Evolutionary conservation across 2,888 invertebrate species (phyloP).

Genomic region (Mantis religiosa): DNA sequence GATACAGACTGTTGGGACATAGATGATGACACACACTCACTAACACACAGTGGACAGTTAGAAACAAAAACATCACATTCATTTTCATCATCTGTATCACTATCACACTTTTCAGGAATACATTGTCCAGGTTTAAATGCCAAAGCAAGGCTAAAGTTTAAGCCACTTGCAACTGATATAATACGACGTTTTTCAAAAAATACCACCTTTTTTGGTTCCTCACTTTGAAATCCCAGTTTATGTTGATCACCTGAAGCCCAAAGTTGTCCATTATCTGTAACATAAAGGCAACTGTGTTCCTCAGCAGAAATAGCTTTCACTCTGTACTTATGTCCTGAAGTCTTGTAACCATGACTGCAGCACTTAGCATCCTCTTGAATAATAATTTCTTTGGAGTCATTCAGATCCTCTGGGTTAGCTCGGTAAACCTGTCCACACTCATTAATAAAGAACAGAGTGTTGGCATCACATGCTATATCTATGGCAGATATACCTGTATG

Average conservation of each 20-base stretch:
- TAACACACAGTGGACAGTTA: constrained; percentile 62
- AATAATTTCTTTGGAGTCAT: constrained; percentile 56
- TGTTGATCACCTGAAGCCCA: constrained; percentile 68
- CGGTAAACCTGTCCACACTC: constrained; percentile 58
- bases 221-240: constrained; percentile 57
- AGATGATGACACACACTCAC: constrained; percentile 54
- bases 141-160: constrained; percentile 70
- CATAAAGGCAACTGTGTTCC: constrained; percentile 59
- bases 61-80: constrained; percentile 62
- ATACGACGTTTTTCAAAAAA: constrained; percentile 67
- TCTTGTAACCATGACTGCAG: constrained; percentile 63
- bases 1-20: constrained; percentile 58
- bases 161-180: constrained; percentile 67
- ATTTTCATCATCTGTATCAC: constrained; percentile 55
- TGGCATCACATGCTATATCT: constrained; percentile 60
- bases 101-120: constrained; percentile 43
- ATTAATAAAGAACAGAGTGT: constrained; percentile 58
- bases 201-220: constrained; percentile 57
- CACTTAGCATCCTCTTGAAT: constrained; percentile 61
- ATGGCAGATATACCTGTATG: constrained; percentile 53
- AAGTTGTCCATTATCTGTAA: constrained; percentile 62
- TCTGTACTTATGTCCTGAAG: constrained; percentile 57
- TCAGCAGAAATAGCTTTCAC: constrained; percentile 59
- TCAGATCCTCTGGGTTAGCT: constrained; percentile 51
- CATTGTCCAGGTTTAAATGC: constrained; percentile 55